These are phyloP conservation scores for Caenorhabditis afra DNA, from an alignment of 2,888 invertebrate species.

Conservation along the genomic window DNA sequence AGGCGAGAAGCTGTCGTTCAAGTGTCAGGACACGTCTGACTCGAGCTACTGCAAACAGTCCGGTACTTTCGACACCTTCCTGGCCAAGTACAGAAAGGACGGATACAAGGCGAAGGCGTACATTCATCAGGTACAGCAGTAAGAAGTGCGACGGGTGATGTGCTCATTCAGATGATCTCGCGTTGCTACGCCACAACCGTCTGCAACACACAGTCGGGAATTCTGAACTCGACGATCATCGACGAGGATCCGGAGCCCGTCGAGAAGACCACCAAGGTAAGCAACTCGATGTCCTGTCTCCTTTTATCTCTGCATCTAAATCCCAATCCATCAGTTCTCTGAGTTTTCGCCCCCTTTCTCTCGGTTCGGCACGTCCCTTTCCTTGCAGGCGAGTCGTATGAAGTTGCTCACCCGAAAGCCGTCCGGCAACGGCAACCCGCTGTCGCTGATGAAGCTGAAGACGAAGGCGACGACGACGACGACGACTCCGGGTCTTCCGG, in stretches of 20 bases:
- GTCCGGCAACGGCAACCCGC: constrained; percentile 30
- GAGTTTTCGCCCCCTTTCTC: neutral
- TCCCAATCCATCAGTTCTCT: neutral
- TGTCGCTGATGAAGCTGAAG: constrained; percentile 60
- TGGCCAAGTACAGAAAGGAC: constrained; percentile 78
- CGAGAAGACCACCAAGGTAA: constrained; percentile 68
- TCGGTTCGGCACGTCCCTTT: constrained; percentile 29
- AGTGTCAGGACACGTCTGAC: constrained; percentile 78
- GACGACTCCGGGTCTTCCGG: constrained; percentile 33
- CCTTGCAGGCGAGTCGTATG: constrained; percentile 60
- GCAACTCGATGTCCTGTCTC: constrained; percentile 11
- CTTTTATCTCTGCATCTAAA: neutral
- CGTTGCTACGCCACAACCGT: constrained; percentile 79
- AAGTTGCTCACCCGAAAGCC: constrained; percentile 64
- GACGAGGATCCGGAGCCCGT: constrained; percentile 67
- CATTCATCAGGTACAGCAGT: constrained; percentile 79
- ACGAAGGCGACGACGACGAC: constrained; percentile 49
- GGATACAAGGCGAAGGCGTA: constrained; percentile 79
- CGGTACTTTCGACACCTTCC: constrained; percentile 75
- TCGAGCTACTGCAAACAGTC: constrained; percentile 75
- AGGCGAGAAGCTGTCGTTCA: constrained; percentile 77
- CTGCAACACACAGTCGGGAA: constrained; percentile 74
- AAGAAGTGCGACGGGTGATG: neutral
- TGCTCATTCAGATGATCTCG: constrained; percentile 73
- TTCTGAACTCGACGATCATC: constrained; percentile 75